Evolutionary conservation across 2,113 vertebrate genomes (phyloP), one percentile per base, ranked within the genome.

Genomic region (Willisornis vidua): DNA sequence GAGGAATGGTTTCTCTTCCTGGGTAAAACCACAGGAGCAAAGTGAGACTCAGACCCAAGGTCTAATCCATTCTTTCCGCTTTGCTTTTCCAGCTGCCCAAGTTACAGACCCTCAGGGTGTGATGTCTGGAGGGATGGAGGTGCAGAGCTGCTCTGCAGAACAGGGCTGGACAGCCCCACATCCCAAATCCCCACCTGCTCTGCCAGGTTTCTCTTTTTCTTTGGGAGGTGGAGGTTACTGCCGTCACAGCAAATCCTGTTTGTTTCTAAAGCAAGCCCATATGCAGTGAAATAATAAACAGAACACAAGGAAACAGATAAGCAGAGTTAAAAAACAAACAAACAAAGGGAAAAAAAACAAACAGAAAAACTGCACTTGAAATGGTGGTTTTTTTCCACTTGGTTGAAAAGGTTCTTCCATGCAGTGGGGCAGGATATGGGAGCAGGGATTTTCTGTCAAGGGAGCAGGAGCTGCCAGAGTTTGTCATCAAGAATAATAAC

Each of bases 401-500:
- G 14, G 9, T 2, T 29, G 39, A 62, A 48, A 61, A 37, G 33
- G 20, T 62, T 45, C 29, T 89, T 89, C 63, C n/a, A 19, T 1
- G 2, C 89, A 90, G 66, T 9, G 18, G 78, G 54, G 81, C 66
- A 81, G 94, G 83, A 75, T 78, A 62, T 0, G 1, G n/a, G 85
- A 93, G 22, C 37, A 91, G 88, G 72, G 91, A 90, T 97, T 97
- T 97, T 94, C 87, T 89, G 33, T 92, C 16, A 3, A 65, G 76
- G 52, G 54, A 93, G 25, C 4, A 1, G 7, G 66, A 94, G 48
- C 94, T 97, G 88, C 74, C 43, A 12, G 87, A 90, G 71, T 97
- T 97, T 90, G 45, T 97, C 94, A 96, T 67, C 76, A 91, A 79
- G 95, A 96, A 94, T 95, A 95, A 93, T 90, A 91, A 95, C 90